Evolutionary conservation across 1,140 invertebrate species (phyloP), one percentile per base, ranked within the genome.

Genomic region (Homalodisca vitripennis): DNA sequence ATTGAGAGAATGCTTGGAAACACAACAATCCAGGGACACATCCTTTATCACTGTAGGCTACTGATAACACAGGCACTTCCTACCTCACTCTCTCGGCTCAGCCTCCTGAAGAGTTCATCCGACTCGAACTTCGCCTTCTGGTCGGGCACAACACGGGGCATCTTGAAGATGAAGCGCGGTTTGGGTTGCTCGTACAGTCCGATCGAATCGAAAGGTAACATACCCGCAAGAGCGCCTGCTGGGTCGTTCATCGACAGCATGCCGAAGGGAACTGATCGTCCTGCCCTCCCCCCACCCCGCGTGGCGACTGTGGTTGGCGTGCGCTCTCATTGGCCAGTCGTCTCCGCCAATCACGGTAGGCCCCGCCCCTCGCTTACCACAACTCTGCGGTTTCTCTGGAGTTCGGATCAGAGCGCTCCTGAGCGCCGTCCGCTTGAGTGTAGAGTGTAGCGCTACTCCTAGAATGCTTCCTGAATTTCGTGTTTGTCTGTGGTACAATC

Each of bases 91-190:
- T 98, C 95, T 41, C 95, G 85, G 77, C 93, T 94, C n/a, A 98
- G 82, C 77, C 95, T 87, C 76, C 95, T 87, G 78, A 98, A 98
- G 12, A 98, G 83, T 81, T 98, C 95, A 74, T 98, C 95, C 29
- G 92, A 95, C 78, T 98, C 95, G 79, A 98, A 98, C 81, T 97
- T 98, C 22, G 87, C 86, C 79, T 97, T 96, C 79, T 98, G 96
- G 78, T 98, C 94, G 1, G 94, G 92, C 41, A 98, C 95, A 10
- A 98, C 95, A 55, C 94, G 84, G 0, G 96, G 96, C 94, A 98
- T 98, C 82, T 95, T 96, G 80, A 94, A 94, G 74, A 95, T 90
- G 71, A 94, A 91, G 73, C 92, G 84, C 0, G 92, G 92, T 77
- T 93, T 90, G 0, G 90, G 92, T 75, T 93, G 93, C 77, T 97